Evolutionary conservation across 2,797 vertebrate genomes (phyloP).

Genomic region (Cephalopachus bancanus): DNA sequence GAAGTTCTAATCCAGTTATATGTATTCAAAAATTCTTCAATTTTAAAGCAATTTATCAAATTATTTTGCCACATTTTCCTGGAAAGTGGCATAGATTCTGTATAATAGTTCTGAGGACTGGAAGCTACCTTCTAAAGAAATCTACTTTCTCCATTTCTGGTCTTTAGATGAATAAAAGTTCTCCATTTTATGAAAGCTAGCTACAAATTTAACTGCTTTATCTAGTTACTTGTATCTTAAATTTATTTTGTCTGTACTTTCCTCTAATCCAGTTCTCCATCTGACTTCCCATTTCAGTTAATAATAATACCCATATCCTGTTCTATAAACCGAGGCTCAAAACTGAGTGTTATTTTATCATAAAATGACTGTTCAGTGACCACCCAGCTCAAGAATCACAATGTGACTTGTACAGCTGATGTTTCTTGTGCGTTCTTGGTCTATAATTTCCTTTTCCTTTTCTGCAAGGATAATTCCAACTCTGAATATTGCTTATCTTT

Average conservation of each 20-base stretch:
- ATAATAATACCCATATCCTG: background rate
- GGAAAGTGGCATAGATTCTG: constrained; percentile 7
- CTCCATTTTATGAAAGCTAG: constrained; percentile 43
- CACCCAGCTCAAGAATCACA: background rate
- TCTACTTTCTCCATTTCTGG: background rate
- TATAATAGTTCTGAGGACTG: background rate
- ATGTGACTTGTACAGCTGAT: background rate
- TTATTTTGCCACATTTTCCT: constrained; percentile 24
- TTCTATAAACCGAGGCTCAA: constrained; percentile 34
- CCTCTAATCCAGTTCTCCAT: background rate
- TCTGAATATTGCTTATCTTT: constrained; percentile 18
- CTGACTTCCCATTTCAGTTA: constrained; percentile 24
- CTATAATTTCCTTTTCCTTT: background rate
- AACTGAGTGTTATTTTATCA: background rate
- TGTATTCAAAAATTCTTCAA: constrained; percentile 29
- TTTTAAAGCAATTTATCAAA: constrained; percentile 49
- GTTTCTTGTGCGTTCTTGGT: background rate
- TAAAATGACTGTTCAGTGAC: background rate
- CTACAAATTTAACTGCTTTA: background rate
- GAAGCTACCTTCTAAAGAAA: background rate
- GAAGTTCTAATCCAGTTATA: background rate
- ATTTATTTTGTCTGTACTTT: background rate
- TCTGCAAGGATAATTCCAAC: background rate
- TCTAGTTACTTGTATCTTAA: constrained; percentile 37
- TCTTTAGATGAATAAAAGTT: constrained; percentile 31